phyloP scores from a whole-genome alignment of 2,888 invertebrate genomes.

The Masnerella sp. region DNA sequence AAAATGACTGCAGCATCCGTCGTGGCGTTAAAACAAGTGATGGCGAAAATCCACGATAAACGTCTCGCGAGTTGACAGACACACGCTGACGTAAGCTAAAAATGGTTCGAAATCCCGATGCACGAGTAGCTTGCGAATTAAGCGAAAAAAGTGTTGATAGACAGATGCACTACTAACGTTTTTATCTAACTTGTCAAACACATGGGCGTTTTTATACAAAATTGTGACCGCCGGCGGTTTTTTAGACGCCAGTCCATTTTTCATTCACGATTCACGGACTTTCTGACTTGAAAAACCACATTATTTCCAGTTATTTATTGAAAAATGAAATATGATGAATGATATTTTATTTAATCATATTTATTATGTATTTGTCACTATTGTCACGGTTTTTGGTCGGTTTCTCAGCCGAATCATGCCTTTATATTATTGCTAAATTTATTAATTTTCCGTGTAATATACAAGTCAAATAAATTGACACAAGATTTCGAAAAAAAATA shows the following conservation, averaged over 20 bases:
- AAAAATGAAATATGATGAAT: too few species aligned
- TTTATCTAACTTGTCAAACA: slow-evolving; percentile 40
- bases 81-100: slow-evolving; percentile 51
- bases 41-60: slow-evolving; percentile 43
- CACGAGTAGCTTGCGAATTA: slow-evolving; percentile 39
- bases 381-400: too few species aligned
- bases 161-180: slow-evolving; percentile 45
- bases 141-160: slow-evolving; percentile 44
- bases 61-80: slow-evolving; percentile 51
- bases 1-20: slow-evolving; percentile 28
- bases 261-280: neutral
- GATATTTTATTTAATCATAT: too few species aligned
- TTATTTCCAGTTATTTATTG: too few species aligned
- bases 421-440: too few species aligned
- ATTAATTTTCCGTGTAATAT: too few species aligned
- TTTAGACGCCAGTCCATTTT: neutral
- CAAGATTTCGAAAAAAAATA: too few species aligned
- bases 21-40: slow-evolving; percentile 22
- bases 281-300: too few species aligned
- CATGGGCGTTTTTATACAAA: slow-evolving; percentile 21
- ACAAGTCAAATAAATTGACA: too few species aligned
- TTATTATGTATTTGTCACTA: too few species aligned
- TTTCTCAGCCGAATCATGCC: too few species aligned
- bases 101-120: slow-evolving; percentile 42
- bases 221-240: slow-evolving; percentile 22